Base-by-base conservation (phyloP, 2,797 vertebrate genomes). In the Coranthus polyacanthus region DNA sequence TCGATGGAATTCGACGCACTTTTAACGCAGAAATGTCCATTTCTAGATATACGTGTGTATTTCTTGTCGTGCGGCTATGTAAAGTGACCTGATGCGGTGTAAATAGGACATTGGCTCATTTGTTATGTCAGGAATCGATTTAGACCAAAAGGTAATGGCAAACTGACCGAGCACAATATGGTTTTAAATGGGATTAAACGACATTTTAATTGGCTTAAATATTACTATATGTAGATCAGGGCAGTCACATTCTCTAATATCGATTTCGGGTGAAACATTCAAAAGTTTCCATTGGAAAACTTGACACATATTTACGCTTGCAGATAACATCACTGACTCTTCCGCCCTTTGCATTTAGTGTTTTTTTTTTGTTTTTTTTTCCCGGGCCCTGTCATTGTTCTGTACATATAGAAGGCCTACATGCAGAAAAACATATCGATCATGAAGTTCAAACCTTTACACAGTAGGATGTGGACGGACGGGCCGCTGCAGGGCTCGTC, bases 161-260 rank as follows among this genome's bases (percentile, higher is more conserved):
- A n/a, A n/a, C n/a, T n/a, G n/a, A n/a, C n/a, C n/a, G n/a, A n/a
- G n/a, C n/a, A n/a, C n/a, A n/a, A n/a, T n/a, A n/a, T n/a, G n/a
- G n/a, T 20, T 44, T 79, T n/a, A 38, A 4, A 79, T 64, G 29
- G 60, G 39, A 47, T 15, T 32, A 22, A 75, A 73, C 62, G 41
- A 18, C 24, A 54, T 67, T 72, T 62, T 58, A 54, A 79, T 74
- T 32, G 36, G 43, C 38, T 29, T 45, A 52, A 44, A 58, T 58
- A 59, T 58, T 53, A 45, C 22, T 29, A 3, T 16, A 17, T 7
- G 20, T 15, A 51, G 12, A 32, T 24, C 21, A 2, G 26, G 12
- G 38, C 8, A 37, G 41, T 44, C 17, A 36, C 8, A 42, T 2
- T n/a, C n/a, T n/a, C n/a, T 37, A 2, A 13, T 64, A 77, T 59